Base-by-base conservation (phyloP, 2,797 vertebrate species). In the Chrosomus eos region DNA sequence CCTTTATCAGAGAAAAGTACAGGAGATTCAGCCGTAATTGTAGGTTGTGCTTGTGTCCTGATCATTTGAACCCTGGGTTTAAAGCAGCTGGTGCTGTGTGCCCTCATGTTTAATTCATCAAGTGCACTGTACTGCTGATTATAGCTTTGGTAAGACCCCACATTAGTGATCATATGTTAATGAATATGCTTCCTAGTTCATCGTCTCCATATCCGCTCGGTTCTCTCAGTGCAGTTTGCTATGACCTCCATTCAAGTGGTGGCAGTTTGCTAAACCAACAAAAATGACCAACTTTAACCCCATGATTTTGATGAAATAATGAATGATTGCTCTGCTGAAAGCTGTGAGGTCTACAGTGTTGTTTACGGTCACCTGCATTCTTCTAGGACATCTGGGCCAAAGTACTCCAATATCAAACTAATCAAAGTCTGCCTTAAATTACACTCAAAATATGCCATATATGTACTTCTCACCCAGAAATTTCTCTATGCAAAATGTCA, bases 21-120 rank as follows among this genome's bases (percentile, higher is more conserved):
- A 5, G n/a, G 11, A 11, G 53, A 60, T 53, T 53, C 23, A 45
- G 48, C 53, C 40, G 11, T 78, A 45, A 71, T 58, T 77, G 36
- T 18, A 48, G 21, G 26, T 53, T 53, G 23, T 64, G 51, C 19
- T 26, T 86, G 36, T n/a, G 53, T 23, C 48, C 28, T 5, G 7
- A 82, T 62, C 45, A 43, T 33, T 64, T 66, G 26, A 72, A 83
- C 36, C 38, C 26, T 36, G 76, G 33, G 68, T 38, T 64, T 4
- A 64, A 36, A 88, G 48, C 68, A 77, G 82, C 82, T 84, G 74
- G 36, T 53, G 53, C 26, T 23, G 55, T 70, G 11, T 71, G 77
- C 79, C 55, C 36, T 84, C 66, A 85, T 88, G 58, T 78, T 78
- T 81, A 68, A 88, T 87, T 89, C 83, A 87, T 85, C 38, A 66